Evolutionary conservation across 2,888 invertebrate species (phyloP), one percentile per base, ranked within the genome.

Genomic region (Cataglyphis rosenhaueri): DNA sequence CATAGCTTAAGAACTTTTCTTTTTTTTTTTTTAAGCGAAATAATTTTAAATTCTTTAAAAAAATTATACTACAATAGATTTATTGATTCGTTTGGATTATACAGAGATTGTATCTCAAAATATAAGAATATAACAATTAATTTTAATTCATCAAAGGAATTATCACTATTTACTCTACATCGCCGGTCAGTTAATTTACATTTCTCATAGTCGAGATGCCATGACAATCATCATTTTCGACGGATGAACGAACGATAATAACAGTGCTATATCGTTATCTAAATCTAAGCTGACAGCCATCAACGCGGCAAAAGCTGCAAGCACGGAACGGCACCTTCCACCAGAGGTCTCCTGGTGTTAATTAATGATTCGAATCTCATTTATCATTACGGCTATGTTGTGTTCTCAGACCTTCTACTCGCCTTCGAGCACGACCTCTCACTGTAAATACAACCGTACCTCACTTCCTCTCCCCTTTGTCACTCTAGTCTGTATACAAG

Each of bases 301-400:
- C 71, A 78, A 78, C 83, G 83, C 48, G n/a, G 44, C 41, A 68
- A 74, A 86, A 89, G 83, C 83, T 41, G 59, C 48, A 52, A 62
- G 73, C 66, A 70, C 55, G 78, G 82, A 55, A 61, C 29, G 25
- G 66, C 38, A 65, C 41, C 61, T 74, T 61, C 64, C 44, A 55
- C 68, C 61, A 55, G 61, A 55, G 68, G 73, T 71, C 48, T 52
- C 83, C 68, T 75, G 71, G 84, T 86, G 85, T 88, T 92, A 92
- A 92, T 92, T 91, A 92, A 92, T 92, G 91, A 92, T 90, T 91
- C 91, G 89, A 89, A 91, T 92, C 92, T 92, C 90, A 88, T 92
- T 91, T 92, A 92, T 92, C 91, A 92, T 91, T 88, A 86, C 75
- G 25, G 83, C 83, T 41, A 75, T 66, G 44, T 78, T 81, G 70